Evolutionary conservation across 2,797 vertebrate genomes (phyloP).

Genomic region (Megalops cyprinoides): DNA sequence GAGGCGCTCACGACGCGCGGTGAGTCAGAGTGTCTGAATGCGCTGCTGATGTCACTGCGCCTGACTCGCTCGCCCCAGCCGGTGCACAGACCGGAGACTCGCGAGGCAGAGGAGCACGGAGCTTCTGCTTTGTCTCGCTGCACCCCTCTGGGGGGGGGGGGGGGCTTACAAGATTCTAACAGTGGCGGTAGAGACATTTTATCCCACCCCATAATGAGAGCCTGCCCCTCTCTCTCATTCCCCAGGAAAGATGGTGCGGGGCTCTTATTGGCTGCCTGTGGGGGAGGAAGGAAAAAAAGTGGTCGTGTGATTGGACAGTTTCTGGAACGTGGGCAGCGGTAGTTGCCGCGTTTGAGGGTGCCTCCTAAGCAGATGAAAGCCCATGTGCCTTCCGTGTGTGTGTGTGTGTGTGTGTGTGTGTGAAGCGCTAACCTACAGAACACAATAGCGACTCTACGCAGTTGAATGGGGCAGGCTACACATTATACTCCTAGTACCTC

Average conservation of each 20-base stretch:
- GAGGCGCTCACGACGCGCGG: not conserved
- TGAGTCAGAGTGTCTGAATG: not conserved
- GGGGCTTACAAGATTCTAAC: too few relatives aligned
- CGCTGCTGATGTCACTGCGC: constrained; percentile 6
- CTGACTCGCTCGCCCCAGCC: not conserved
- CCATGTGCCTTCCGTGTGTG: not conserved
- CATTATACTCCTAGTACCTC: too few relatives aligned
- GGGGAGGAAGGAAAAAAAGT: not conserved
- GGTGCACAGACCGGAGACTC: too few relatives aligned
- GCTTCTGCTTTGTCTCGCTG: too few relatives aligned
- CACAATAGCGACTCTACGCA: not conserved
- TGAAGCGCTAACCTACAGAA: not conserved
- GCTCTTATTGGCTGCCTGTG: not conserved
- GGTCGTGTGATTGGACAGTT: not conserved
- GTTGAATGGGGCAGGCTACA: not conserved
- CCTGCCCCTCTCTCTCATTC: not conserved
- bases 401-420: not conserved
- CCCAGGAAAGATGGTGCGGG: not conserved
- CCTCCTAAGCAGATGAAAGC: too few relatives aligned
- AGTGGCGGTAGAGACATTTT: too few relatives aligned
- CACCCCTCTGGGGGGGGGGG: too few relatives aligned
- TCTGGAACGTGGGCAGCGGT: not conserved
- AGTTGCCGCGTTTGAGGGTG: not conserved
- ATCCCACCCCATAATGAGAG: not conserved
- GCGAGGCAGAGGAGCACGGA: not conserved